Evolutionary conservation across 1,140 invertebrate species (phyloP).

Genomic region (Pantala flavescens): DNA sequence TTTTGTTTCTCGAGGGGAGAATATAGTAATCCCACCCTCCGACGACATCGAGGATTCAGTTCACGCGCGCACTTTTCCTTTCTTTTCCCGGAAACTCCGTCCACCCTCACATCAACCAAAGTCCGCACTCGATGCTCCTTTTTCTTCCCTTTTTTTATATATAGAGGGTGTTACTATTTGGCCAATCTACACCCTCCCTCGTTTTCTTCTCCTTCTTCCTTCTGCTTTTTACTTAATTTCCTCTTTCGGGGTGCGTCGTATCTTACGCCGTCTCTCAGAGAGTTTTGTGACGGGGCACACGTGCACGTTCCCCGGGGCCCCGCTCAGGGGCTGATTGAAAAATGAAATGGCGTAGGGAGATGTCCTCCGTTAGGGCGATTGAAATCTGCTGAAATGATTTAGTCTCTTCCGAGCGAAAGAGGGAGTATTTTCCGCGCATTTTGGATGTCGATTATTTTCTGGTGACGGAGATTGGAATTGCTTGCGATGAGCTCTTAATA

Average conservation of each 20-base stretch:
- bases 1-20: not conserved
- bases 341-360: no score
- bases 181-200: not conserved
- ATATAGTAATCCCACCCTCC: not conserved
- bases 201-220: not conserved
- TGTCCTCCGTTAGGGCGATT: no score
- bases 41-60: not conserved
- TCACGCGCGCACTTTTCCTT: not conserved
- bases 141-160: not conserved
- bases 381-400: no score
- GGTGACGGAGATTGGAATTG: no score
- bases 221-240: not conserved
- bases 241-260: not conserved
- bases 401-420: no score
- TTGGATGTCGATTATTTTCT: no score
- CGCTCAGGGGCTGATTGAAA: no score
- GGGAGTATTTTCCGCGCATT: no score
- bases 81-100: not conserved
- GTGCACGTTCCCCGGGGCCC: no score
- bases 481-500: no score
- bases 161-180: not conserved
- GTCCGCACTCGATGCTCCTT: not conserved
- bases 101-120: not conserved
- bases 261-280: not conserved
- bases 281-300: not conserved